A percentile compares a stretch with the other conserved stretches of the same genome.
Conservation (phyloP, 2,113 vertebrate species). For the Hemicordylus capensis region DNA sequence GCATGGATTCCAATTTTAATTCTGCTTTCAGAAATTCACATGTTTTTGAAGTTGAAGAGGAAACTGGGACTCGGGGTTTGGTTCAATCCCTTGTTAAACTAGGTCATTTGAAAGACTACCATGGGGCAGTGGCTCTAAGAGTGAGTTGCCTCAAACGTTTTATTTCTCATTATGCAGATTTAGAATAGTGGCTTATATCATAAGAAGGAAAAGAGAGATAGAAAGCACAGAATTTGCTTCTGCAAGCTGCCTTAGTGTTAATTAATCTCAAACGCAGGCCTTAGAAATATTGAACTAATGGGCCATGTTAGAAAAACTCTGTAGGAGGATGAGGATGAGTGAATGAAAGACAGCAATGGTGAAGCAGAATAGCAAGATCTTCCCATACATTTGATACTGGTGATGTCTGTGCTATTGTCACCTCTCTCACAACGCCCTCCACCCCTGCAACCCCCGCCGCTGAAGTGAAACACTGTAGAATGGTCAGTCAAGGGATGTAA, state of each 20-base stretch:
- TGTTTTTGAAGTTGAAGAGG: neutral
- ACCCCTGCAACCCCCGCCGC: neutral
- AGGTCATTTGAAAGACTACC: neutral
- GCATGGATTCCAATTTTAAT: neutral
- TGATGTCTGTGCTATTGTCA: too few species aligned
- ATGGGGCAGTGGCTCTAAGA: too few species aligned
- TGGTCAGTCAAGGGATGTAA: too few species aligned
- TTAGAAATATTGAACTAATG: neutral
- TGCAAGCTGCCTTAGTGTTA: neutral
- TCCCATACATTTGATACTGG: neutral
- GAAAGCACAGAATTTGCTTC: neutral
- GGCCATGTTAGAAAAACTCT: neutral
- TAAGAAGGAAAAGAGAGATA: neutral
- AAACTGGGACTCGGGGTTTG: neutral
- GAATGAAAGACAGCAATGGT: too few species aligned
- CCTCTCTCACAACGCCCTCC: neutral
- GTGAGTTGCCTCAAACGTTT: neutral
- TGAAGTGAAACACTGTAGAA: neutral
- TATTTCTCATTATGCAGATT: neutral
- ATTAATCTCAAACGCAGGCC: neutral
- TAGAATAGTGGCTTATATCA: neutral
- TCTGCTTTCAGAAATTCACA: neutral
- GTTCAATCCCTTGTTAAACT: neutral
- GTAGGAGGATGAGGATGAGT: neutral
- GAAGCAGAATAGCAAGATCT: neutral